Percentiles rank a stretch among this genome's conserved stretches.
phyloP scores from a whole-genome alignment of 2,113 vertebrate genomes.

The Osmerus eperlanus region DNA sequence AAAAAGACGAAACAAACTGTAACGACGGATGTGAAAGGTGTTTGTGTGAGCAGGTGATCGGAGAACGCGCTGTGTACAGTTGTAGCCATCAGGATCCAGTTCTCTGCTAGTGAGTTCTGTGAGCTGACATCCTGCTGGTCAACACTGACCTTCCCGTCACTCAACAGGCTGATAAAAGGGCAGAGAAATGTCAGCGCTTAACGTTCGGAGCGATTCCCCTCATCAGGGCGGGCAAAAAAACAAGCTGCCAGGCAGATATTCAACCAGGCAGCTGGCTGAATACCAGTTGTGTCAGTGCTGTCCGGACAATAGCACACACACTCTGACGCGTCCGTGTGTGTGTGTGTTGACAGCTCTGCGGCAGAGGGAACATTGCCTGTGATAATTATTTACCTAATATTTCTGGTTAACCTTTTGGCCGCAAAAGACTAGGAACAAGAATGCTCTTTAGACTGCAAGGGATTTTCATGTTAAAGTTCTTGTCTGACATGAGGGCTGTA shows the following conservation, averaged over 20 bases:
- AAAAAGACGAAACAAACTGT: no score
- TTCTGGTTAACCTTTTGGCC: constrained; percentile 64
- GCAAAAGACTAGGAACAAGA: constrained; percentile 56
- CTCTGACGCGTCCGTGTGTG: background rate
- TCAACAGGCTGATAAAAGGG: constrained; percentile 67
- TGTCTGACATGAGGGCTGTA: background rate
- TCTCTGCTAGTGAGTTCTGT: constrained; percentile 61
- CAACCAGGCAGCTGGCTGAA: constrained; percentile 24
- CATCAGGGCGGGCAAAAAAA: constrained; percentile 59
- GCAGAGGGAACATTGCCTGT: constrained; percentile 1
- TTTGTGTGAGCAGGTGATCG: background rate
- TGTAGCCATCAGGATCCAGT: constrained; percentile 63
- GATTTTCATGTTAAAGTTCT: constrained; percentile 17
- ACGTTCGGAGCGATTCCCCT: constrained; percentile 55
- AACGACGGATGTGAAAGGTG: background rate
- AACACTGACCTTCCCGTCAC: constrained; percentile 70
- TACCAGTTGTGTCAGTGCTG: background rate
- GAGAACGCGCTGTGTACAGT: background rate
- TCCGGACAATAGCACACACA: background rate
- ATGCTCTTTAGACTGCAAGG: constrained; percentile 49
- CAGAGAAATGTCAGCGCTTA: constrained; percentile 70
- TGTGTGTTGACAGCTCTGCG: constrained; percentile 1
- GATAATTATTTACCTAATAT: constrained; percentile 66
- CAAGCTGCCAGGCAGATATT: background rate
- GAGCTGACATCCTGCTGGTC: constrained; percentile 44